A percentile compares a stretch with the other conserved stretches of the same genome.
Conservation (phyloP, 2,113 vertebrate species). For the Eretmochelys imbricata region DNA sequence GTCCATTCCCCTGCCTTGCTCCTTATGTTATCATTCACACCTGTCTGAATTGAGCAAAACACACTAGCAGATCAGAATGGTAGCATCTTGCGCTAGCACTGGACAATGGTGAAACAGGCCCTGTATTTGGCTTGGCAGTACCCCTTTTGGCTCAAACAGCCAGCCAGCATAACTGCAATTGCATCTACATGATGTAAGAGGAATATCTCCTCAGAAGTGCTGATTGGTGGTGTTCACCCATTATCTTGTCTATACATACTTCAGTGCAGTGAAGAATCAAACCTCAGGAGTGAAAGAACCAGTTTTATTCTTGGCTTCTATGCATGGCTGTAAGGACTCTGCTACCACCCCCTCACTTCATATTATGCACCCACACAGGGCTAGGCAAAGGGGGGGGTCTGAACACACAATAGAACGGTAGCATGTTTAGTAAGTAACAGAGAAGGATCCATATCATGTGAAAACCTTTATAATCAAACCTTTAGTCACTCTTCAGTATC, state of each 20-base stretch:
- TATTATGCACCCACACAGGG: background rate
- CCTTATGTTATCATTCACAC: background rate
- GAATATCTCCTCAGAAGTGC: background rate
- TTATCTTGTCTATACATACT: background rate
- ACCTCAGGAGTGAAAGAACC: background rate
- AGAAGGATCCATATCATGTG: background rate
- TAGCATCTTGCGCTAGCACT: background rate
- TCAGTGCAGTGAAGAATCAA: background rate
- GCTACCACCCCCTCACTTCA: background rate
- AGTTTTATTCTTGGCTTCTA: background rate
- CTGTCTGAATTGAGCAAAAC: background rate
- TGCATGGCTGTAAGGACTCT: background rate
- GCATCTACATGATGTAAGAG: background rate
- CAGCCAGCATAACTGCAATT: background rate
- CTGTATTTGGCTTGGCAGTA: background rate
- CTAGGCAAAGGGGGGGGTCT: background rate
- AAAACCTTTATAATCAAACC: background rate
- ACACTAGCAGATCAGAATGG: background rate
- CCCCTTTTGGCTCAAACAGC: fast-evolving
- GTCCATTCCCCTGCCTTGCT: background rate
- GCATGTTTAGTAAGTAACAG: background rate
- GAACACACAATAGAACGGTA: background rate
- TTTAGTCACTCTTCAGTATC: constrained; percentile 42
- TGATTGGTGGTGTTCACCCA: background rate
- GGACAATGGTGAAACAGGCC: background rate